phyloP scores from a whole-genome alignment of 2,113 vertebrate species.

The Numida meleagris region DNA sequence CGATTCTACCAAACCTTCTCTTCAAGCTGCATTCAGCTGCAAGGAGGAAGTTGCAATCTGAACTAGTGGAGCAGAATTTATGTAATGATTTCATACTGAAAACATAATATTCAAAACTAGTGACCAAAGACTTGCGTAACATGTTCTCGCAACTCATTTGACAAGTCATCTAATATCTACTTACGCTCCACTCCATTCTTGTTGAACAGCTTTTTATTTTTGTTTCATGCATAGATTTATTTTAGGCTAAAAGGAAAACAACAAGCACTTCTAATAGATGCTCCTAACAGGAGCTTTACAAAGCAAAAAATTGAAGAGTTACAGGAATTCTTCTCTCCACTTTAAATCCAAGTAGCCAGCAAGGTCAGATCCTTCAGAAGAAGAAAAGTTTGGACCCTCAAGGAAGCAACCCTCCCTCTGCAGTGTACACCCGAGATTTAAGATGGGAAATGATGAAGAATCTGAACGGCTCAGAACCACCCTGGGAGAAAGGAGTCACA shows the following conservation, averaged over 20 bases:
- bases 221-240: background rate
- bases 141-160: slow-evolving; percentile 27
- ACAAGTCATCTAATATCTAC: slow-evolving; percentile 20
- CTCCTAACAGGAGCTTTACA: background rate
- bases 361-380: background rate
- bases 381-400: background rate
- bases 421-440: background rate
- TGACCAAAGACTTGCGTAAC: slow-evolving; percentile 37
- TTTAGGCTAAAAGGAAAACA: background rate
- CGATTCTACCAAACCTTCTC: slow-evolving; percentile 42
- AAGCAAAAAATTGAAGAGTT: background rate
- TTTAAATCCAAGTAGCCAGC: background rate
- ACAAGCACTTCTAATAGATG: background rate
- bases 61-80: background rate
- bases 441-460: background rate
- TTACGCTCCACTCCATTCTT: slow-evolving; percentile 8
- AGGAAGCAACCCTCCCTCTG: background rate
- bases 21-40: no score
- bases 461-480: background rate
- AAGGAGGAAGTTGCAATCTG: background rate
- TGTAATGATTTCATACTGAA: slow-evolving; percentile 1
- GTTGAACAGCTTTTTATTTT: slow-evolving; percentile 46
- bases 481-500: background rate
- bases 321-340: background rate
- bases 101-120: background rate